Conservation (phyloP, 1,140 invertebrate genomes). For the Phenacoccus solenopsis region DNA sequence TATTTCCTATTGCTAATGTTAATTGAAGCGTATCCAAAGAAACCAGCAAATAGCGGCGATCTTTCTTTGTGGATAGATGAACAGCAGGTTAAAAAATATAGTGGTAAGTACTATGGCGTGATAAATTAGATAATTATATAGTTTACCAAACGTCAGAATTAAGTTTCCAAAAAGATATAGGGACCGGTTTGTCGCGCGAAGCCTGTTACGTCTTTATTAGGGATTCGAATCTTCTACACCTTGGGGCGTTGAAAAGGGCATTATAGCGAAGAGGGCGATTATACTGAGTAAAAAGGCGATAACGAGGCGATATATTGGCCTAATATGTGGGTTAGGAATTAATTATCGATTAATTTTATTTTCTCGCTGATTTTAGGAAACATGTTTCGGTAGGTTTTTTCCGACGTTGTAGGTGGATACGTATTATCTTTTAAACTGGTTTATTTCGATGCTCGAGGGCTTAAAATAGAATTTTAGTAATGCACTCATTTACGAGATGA, state of each 20-base stretch:
- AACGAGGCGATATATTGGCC: not conserved
- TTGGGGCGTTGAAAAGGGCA: not conserved
- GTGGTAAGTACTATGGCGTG: slow-evolving; percentile 46
- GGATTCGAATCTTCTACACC: not conserved
- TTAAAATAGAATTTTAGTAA: no score
- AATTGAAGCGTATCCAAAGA: not conserved
- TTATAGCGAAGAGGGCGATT: not conserved
- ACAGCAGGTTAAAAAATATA: slow-evolving; percentile 76
- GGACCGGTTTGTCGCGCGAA: not conserved
- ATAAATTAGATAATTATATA: not conserved
- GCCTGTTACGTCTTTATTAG: not conserved
- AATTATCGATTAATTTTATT: no score
- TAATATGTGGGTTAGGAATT: not conserved
- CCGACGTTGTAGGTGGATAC: no score
- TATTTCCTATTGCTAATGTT: slow-evolving; percentile 1
- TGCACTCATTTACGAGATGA: no score
- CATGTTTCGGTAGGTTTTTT: not conserved
- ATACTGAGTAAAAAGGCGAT: not conserved
- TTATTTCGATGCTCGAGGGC: no score
- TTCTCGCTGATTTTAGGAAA: no score
- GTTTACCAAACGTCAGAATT: not conserved
- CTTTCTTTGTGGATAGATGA: slow-evolving; percentile 78
- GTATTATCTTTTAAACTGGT: no score
- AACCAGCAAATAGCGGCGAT: slow-evolving; percentile 37
- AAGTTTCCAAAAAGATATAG: not conserved